These are phyloP conservation scores for Pangasianodon gigas DNA, from an alignment of 2,113 vertebrate genomes.

Conservation along the genomic window DNA sequence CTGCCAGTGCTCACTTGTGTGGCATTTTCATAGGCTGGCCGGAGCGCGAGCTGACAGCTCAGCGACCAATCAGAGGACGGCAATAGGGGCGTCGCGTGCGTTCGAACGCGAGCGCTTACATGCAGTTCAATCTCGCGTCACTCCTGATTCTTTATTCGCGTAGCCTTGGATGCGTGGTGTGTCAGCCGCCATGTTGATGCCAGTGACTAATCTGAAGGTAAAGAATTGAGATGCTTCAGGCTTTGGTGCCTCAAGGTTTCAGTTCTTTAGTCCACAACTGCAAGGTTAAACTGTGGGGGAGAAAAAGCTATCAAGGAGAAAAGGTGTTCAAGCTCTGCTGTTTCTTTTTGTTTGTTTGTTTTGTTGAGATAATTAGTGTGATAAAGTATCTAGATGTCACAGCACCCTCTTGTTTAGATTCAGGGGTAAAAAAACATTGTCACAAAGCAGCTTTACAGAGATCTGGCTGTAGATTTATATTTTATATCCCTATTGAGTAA, in stretches of 20 bases:
- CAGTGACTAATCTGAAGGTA: neutral
- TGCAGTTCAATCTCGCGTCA: neutral
- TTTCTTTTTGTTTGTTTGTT: neutral
- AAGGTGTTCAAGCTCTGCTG: neutral
- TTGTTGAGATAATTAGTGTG: neutral
- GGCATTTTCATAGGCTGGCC: neutral
- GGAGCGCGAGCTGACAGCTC: slow-evolving; percentile 27
- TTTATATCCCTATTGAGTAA: neutral
- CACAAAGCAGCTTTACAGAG: no score
- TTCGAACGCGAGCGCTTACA: slow-evolving; percentile 9
- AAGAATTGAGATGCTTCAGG: neutral
- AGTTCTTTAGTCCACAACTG: neutral
- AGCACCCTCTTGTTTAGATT: neutral
- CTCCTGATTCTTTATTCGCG: neutral
- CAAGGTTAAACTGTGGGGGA: neutral
- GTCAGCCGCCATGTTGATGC: neutral
- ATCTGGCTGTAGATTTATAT: neutral
- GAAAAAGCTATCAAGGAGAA: neutral
- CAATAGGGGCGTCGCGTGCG: slow-evolving; percentile 2
- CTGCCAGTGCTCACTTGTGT: neutral
- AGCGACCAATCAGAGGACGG: slow-evolving; percentile 35
- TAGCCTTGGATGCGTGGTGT: neutral
- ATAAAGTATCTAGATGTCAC: neutral
- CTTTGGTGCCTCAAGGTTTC: neutral
- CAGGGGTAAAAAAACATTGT: neutral